These are phyloP conservation scores for Rhyzopertha dominica DNA, from an alignment of 1,140 invertebrate genomes.

Conservation along the genomic window DNA sequence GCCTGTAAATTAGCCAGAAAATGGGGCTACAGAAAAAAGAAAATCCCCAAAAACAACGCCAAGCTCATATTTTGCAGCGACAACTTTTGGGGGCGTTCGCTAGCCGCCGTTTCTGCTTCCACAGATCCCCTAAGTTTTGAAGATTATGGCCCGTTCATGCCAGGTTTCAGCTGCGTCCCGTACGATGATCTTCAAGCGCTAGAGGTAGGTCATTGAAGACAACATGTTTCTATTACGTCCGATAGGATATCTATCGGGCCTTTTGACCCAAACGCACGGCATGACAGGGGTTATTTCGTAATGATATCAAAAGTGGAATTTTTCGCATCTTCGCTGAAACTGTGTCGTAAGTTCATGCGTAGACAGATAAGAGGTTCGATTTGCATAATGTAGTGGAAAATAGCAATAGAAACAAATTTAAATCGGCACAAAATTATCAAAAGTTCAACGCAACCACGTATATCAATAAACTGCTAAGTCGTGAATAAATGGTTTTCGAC, in stretches of 20 bases:
- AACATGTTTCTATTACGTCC: too few relatives aligned
- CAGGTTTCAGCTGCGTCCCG: conserved; percentile 78
- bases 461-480: too few relatives aligned
- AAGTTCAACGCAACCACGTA: too few relatives aligned
- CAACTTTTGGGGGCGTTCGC: conserved; percentile 97
- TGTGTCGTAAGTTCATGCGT: too few relatives aligned
- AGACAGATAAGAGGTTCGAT: too few relatives aligned
- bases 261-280: too few relatives aligned
- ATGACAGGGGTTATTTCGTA: too few relatives aligned
- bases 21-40: conserved; percentile 93
- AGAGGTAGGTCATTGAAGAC: conserved; percentile 54
- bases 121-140: conserved; percentile 83
- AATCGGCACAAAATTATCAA: too few relatives aligned
- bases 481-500: too few relatives aligned
- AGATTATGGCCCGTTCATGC: conserved; percentile 95
- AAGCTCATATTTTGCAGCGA: conserved; percentile 89
- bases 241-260: too few relatives aligned
- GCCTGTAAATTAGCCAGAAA: conserved; percentile 90
- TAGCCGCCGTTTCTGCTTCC: conserved; percentile 90
- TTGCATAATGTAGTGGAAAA: conserved; percentile 1
- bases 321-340: too few relatives aligned
- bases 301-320: too few relatives aligned
- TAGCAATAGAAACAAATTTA: neutral
- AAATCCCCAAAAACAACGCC: conserved; percentile 82
- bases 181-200: conserved; percentile 84